A percentile compares a stretch with the other conserved stretches of the same genome.
Conservation (phyloP, 2,113 vertebrate species). For the Pluvialis apricaria region DNA sequence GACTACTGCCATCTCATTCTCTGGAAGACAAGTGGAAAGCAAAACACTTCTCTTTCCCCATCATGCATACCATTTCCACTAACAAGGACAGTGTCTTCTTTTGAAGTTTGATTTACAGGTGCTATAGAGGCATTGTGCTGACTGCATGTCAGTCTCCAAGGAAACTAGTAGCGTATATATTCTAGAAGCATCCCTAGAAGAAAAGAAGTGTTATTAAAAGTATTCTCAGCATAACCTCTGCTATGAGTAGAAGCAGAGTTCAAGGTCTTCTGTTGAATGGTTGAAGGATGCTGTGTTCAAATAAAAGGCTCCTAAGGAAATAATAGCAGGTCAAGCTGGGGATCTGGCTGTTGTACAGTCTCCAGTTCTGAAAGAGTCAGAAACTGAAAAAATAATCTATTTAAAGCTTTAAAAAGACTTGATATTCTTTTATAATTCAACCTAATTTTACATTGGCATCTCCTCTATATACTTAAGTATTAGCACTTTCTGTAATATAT, state of each 20-base stretch:
- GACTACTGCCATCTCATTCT: not conserved
- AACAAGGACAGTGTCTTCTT: not conserved
- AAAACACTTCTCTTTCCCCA: not conserved
- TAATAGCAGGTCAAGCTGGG: slow-evolving; percentile 34
- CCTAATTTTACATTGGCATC: not conserved
- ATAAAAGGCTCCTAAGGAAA: slow-evolving; percentile 48
- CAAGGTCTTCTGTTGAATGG: slow-evolving; percentile 49
- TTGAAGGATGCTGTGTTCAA: slow-evolving; percentile 52
- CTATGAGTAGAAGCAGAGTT: slow-evolving; percentile 48
- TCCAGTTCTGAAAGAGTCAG: not conserved
- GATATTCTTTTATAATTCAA: not conserved
- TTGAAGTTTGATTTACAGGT: slow-evolving; percentile 40
- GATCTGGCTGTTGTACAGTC: not conserved
- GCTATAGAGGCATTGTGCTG: slow-evolving; percentile 27
- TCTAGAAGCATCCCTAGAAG: slow-evolving; percentile 45
- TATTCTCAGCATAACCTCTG: slow-evolving; percentile 40
- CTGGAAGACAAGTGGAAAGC: not conserved
- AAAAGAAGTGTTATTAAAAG: slow-evolving; percentile 49
- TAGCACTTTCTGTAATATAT: not conserved
- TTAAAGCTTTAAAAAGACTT: not conserved
- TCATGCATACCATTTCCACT: not conserved
- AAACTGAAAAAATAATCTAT: not conserved
- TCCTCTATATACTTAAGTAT: not conserved
- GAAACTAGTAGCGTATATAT: slow-evolving; percentile 56
- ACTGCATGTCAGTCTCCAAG: slow-evolving; percentile 58